phyloP scores from a whole-genome alignment of 2,888 invertebrate species.

The Dicranocentrus wangi region DNA sequence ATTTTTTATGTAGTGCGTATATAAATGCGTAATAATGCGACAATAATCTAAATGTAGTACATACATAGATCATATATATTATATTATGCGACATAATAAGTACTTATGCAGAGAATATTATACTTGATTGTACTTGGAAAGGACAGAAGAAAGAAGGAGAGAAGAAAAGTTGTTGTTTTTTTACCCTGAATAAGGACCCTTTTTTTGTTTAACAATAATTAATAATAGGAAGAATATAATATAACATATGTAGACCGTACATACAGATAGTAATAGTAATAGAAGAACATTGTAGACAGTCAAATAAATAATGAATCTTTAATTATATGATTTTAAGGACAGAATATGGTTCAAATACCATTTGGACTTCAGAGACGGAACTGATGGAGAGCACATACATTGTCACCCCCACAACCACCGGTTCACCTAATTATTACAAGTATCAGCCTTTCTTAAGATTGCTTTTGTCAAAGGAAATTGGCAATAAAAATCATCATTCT shows the following conservation, averaged over 20 bases:
- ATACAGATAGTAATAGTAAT: slow-evolving; percentile 52
- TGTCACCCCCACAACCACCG: slow-evolving; percentile 78
- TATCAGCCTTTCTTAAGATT: slow-evolving; percentile 44
- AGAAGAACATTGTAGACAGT: slow-evolving; percentile 37
- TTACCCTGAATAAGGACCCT: slow-evolving; percentile 64
- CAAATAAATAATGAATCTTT: slow-evolving; percentile 28
- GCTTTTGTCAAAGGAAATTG: slow-evolving; percentile 5
- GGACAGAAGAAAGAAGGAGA: slow-evolving; percentile 71
- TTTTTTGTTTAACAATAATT: slow-evolving; percentile 47
- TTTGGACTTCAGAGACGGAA: slow-evolving; percentile 79
- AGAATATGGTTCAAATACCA: slow-evolving; percentile 75
- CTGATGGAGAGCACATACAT: slow-evolving; percentile 79
- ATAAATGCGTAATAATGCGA: no score
- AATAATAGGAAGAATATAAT: slow-evolving; percentile 38
- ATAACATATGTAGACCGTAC: slow-evolving; percentile 48
- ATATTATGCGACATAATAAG: background rate
- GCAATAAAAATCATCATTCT: background rate
- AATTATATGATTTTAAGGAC: slow-evolving; percentile 40
- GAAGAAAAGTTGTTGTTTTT: slow-evolving; percentile 60
- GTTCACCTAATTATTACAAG: slow-evolving; percentile 75
- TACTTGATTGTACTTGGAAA: slow-evolving; percentile 21
- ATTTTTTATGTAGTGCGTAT: no score
- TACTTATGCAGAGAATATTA: background rate
- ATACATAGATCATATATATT: background rate
- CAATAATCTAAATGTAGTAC: background rate